Evolutionary conservation across 2,888 invertebrate genomes (phyloP), one percentile per base, ranked within the genome.

Genomic region (Sepiola atlantica): DNA sequence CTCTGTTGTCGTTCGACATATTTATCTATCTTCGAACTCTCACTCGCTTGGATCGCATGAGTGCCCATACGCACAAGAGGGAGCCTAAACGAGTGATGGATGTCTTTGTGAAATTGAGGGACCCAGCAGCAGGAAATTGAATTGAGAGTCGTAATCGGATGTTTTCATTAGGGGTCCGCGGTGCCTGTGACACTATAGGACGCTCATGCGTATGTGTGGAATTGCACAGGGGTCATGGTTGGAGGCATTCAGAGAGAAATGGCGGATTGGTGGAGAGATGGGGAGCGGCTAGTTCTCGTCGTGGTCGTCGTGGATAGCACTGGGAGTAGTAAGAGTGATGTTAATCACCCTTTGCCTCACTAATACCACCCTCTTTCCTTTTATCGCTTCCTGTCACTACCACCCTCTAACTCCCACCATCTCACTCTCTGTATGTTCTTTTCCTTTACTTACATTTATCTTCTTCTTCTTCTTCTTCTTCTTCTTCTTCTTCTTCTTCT

Each of bases 81-180:
- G 77, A 77, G 77, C 21, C 77, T 77, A 77, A 77, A 77, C 77
- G 77, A 77, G 77, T 77, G 77, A 77, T 77, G 77, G 77, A 77
- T 77, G 77, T 77, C 77, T 77, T 77, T 77, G 77, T 77, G 77
- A 77, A 77, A 77, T 77, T 77, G 77, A 77, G 77, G 77, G 77
- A 77, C n/a, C 77, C 77, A 77, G 77, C 77, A 77, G 77, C 77
- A 77, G 77, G 77, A 77, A 77, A 77, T 77, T 77, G 77, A 77
- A 77, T 77, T 77, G 77, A 77, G 77, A 77, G 77, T 77, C 77
- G 77, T 77, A n/a, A 77, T 77, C 77, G 77, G 77, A 77, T 77
- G 77, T 77, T 77, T 77, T 77, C 77, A 77, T 77, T 77, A 77
- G 77, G 77, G 77, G 77, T 77, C 77, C n/a, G 77, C 32, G 77